Base-by-base conservation (phyloP, 2,797 vertebrate genomes). In the Buceros bicornis region DNA sequence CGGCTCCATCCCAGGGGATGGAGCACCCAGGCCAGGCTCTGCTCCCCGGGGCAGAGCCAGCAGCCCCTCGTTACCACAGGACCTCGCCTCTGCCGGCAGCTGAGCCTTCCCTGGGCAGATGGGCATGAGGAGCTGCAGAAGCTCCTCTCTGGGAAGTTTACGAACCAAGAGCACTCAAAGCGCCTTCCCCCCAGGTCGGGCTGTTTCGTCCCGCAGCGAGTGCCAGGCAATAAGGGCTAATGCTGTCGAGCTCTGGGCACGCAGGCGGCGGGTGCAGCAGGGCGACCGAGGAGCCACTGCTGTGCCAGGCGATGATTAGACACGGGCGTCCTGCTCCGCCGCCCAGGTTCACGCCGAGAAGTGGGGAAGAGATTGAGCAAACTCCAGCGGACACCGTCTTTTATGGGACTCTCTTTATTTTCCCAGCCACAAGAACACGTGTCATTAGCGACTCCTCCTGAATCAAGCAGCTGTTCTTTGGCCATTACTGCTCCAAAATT, bases 391-490 rank as follows among this genome's bases (percentile, higher is more conserved):
- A 65, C 89, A 22, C 40, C 53, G 17, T 43, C 73, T 65, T 93
- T 62, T 18, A 79, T 50, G 43, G 66, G 54, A 53, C 62, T 70
- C 62, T 70, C 67, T 85, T 72, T 56, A 84, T 89, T 67, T 64
- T 80, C 78, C 81, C 79, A 57, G 48, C 72, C 76, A 25, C 26
- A 17, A 35, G 87, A 56, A 57, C 57, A 48, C 18, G 47, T 81
- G 76, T 84, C 82, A 57, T 88, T 72, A 83, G 82, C 66, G 4
- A 51, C 82, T 72, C 60, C 90, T 90, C 90, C 95, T n/a, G 94
- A 88, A 89, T 80, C 7, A 31, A 92, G 89, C 90, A 96, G 80
- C 92, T 84, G 69, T 90, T 93, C 94, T 73, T 47, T 65, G 84
- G 82, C 92, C 58, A 67, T 88, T 83, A 77, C 88, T 6, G 84